Base-by-base conservation (phyloP, 2,888 invertebrate genomes). In the Andrena praecox region DNA sequence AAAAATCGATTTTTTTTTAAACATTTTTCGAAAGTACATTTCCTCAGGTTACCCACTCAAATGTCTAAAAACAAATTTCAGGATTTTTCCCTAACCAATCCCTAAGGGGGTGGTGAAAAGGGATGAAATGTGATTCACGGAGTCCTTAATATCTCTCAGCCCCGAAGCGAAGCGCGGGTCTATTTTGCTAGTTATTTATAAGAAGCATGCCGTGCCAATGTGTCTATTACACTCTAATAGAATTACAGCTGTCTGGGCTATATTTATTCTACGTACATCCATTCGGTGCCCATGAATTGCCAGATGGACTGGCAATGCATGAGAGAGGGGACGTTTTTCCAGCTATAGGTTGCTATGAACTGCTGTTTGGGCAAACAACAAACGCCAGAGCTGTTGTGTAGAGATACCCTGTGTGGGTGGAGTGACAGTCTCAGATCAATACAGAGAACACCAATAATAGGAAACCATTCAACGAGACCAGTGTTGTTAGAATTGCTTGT, bases 351-450 rank as follows among this genome's bases (percentile, higher is more conserved):
- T 48, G 24, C 56, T 54, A 71, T 27, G 52, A 42, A 50, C 60
- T 27, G 62, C 33, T 33, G 42, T 42, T 78, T 73, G 31, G 54
- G 27, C 52, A 73, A 73, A 78, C 56, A 68, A 74, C 62, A 31
- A 67, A 73, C 31, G 29, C 62, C 42, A 35, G 35, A 71, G 60
- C 16, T 67, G 66, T 75, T 83, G 72, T 27, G 31, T 42, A 35
- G 50, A 71, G 68, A 72, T 82, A 59, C 31, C 50, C 62, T 31
- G 69, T 73, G 71, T 66, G 71, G 83, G 63, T 81, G 81, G 77
- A 74, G 75, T 85, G 75, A 85, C 67, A 82, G 82, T 60, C 74
- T 81, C 80, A 81, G 85, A 89, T 89, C 89, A 88, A 90, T 89
- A 88, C 86, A 68, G 67, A 68, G 67, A 84, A 82, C 64, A 73